Evolutionary conservation across 1,140 invertebrate genomes (phyloP).

Genomic region (Glossosoma conforme): DNA sequence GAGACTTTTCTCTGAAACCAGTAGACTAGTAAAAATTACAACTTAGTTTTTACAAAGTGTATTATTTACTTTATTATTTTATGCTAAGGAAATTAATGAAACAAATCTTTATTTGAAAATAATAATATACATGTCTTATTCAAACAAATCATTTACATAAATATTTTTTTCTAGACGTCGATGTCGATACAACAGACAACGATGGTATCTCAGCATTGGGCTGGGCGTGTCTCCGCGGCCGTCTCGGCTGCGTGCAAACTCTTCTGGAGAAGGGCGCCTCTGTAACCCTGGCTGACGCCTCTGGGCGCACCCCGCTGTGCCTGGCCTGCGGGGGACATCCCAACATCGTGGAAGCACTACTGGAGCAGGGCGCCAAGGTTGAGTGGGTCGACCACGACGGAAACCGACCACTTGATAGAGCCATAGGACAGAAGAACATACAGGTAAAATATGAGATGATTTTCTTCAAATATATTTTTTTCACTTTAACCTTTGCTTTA

Average conservation of each 20-base stretch:
- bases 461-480: neutral
- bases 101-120: no score
- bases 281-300: constrained; percentile 70
- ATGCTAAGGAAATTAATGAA: no score
- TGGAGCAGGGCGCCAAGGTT: constrained; percentile 82
- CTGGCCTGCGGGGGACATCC: constrained; percentile 79
- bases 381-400: constrained; percentile 93
- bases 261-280: constrained; percentile 80
- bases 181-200: constrained; percentile 70
- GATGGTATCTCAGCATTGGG: constrained; percentile 86
- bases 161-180: constrained; percentile 54
- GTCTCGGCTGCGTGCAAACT: constrained; percentile 69
- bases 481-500: neutral
- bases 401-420: constrained; percentile 88
- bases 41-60: no score
- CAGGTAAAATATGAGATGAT: constrained; percentile 36
- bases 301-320: constrained; percentile 83
- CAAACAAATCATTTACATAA: neutral
- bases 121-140: no score
- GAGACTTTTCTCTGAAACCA: no score
- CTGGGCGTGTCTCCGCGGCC: constrained; percentile 86
- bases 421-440: constrained; percentile 87
- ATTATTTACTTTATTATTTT: no score
- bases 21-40: no score
- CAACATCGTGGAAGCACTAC: constrained; percentile 65